Conservation (phyloP, 2,888 invertebrate genomes). For the Lepidochitona cinerea region DNA sequence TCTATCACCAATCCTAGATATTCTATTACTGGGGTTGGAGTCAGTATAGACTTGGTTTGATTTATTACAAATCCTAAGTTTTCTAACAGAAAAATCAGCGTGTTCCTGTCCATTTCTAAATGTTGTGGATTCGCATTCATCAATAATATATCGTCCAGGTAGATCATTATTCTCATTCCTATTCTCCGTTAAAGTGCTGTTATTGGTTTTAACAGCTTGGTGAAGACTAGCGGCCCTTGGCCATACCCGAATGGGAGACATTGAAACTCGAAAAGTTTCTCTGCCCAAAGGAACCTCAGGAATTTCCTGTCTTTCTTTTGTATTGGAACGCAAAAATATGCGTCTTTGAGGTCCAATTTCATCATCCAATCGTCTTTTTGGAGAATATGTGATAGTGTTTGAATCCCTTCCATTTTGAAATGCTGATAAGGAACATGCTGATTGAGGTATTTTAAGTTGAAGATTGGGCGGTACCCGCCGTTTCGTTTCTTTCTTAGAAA, state of each 20-base stretch:
- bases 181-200: background rate
- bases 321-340: slow-evolving; percentile 23
- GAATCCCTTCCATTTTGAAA: slow-evolving; percentile 16
- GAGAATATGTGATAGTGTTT: slow-evolving; percentile 5
- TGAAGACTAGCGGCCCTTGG: slow-evolving; percentile 18
- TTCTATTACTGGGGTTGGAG: too few species aligned
- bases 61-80: slow-evolving; percentile 13
- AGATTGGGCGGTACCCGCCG: slow-evolving; percentile 14
- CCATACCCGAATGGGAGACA: slow-evolving; percentile 17
- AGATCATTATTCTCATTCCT: slow-evolving; percentile 1
- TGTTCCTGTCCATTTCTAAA: background rate
- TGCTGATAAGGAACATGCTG: slow-evolving; percentile 11
- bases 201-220: slow-evolving; percentile 19
- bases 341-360: slow-evolving; percentile 21
- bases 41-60: slow-evolving; percentile 14
- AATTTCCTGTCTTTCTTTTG: slow-evolving; percentile 1
- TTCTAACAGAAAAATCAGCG: background rate
- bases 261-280: slow-evolving; percentile 11
- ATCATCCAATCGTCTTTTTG: slow-evolving; percentile 15
- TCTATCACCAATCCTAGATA: too few species aligned
- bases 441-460: slow-evolving; percentile 17
- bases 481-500: slow-evolving; percentile 7
- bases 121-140: background rate
- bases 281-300: slow-evolving; percentile 13
- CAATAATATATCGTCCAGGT: slow-evolving; percentile 4